Percentiles rank a stretch among this genome's conserved stretches.
Conservation (phyloP, 2,113 vertebrate species). For the Grus americana region DNA sequence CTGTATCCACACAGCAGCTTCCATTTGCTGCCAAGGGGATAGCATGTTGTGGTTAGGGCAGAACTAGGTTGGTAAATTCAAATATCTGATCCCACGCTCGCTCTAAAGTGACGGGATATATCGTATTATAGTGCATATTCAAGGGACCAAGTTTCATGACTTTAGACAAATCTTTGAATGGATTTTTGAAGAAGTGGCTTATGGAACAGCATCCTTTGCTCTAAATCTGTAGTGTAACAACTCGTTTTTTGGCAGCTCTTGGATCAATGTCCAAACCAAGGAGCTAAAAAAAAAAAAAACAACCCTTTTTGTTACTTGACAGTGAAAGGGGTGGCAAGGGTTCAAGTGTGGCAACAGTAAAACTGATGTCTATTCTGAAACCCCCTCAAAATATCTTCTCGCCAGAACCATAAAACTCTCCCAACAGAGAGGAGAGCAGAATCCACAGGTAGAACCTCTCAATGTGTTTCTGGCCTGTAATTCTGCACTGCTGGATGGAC, state of each 20-base stretch:
- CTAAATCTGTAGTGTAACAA: background rate
- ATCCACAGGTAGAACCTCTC: background rate
- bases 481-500: background rate
- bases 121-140: background rate
- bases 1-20: background rate
- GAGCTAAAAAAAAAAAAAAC: background rate
- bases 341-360: background rate
- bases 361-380: background rate
- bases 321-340: background rate
- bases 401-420: background rate
- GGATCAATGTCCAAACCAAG: background rate
- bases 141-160: background rate
- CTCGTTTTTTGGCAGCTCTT: background rate
- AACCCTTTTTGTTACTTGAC: background rate
- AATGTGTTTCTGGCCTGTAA: background rate
- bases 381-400: background rate
- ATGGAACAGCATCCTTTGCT: background rate
- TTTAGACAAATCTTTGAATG: background rate
- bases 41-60: background rate
- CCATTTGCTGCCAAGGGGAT: no score
- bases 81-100: fast-evolving
- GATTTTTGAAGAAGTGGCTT: background rate
- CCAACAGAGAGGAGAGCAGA: background rate
- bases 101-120: background rate
- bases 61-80: background rate